Evolutionary conservation across 2,797 vertebrate species (phyloP).

Genomic region (Vipera latastei): DNA sequence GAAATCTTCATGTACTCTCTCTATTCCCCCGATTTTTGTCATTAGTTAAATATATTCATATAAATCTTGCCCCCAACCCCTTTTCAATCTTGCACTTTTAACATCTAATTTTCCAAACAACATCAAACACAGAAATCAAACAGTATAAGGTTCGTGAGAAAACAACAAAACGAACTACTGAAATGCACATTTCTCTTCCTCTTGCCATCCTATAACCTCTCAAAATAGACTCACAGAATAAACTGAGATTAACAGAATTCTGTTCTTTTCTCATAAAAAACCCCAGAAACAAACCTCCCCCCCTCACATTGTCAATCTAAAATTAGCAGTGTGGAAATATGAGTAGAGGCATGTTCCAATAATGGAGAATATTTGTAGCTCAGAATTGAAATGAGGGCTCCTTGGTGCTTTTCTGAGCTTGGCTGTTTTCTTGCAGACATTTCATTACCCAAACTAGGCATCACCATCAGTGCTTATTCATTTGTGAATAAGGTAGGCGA

Average conservation of each 20-base stretch:
- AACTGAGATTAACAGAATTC: constrained; percentile 6
- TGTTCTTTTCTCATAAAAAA: constrained; percentile 8
- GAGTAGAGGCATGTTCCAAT: neutral
- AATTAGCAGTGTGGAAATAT: neutral
- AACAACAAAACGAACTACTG: neutral
- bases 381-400: neutral
- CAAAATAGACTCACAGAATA: neutral
- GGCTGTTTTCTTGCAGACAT: neutral
- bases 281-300: neutral
- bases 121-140: neutral
- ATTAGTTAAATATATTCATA: constrained; percentile 26
- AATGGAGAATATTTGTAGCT: neutral
- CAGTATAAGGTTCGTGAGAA: neutral
- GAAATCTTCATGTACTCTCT: constrained; percentile 3
- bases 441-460: neutral
- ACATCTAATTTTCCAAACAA: neutral
- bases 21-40: constrained; percentile 15
- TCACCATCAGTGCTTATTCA: neutral
- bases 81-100: neutral
- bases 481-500: neutral
- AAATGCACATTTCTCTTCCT: neutral
- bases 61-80: constrained; percentile 1
- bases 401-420: neutral
- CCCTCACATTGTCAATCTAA: neutral
- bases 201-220: neutral